These are phyloP conservation scores for Microtus montanus DNA, from an alignment of 2,113 vertebrate genomes.

Conservation along the genomic window DNA sequence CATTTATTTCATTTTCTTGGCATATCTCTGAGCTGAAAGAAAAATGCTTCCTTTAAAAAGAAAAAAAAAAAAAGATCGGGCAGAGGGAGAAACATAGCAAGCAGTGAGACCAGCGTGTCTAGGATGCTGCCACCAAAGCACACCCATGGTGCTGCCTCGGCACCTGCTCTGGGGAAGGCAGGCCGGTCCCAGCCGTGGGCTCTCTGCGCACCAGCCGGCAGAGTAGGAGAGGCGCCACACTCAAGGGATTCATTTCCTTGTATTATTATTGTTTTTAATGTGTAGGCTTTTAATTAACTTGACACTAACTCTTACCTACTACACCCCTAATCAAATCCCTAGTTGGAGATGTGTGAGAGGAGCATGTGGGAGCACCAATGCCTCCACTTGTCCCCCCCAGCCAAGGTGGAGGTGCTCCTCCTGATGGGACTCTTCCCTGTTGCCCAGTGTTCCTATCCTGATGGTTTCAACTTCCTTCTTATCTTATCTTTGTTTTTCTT, in stretches of 20 bases:
- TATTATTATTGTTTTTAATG: neutral
- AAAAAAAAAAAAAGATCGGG: neutral
- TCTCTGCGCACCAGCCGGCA: neutral
- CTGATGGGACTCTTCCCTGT: neutral
- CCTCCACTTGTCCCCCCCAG: neutral
- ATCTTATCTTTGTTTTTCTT: neutral
- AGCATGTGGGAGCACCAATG: neutral
- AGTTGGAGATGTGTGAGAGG: neutral
- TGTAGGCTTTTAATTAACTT: conserved; percentile 19
- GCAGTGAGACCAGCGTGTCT: neutral
- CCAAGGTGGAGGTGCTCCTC: neutral
- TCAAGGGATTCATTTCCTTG: neutral
- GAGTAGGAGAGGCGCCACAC: neutral
- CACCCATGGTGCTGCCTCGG: neutral
- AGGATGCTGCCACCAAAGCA: neutral
- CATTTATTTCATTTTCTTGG: conserved; percentile 66
- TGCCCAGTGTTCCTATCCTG: neutral
- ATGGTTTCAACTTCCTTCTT: neutral
- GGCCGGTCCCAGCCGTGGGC: neutral
- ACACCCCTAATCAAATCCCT: neutral
- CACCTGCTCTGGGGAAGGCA: neutral
- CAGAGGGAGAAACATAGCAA: neutral
- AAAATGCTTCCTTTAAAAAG: conserved; percentile 17
- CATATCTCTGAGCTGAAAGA: conserved; percentile 41
- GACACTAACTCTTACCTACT: neutral